These are phyloP conservation scores for Colostygia pectinataria DNA, from an alignment of 2,888 invertebrate genomes.

Conservation along the genomic window DNA sequence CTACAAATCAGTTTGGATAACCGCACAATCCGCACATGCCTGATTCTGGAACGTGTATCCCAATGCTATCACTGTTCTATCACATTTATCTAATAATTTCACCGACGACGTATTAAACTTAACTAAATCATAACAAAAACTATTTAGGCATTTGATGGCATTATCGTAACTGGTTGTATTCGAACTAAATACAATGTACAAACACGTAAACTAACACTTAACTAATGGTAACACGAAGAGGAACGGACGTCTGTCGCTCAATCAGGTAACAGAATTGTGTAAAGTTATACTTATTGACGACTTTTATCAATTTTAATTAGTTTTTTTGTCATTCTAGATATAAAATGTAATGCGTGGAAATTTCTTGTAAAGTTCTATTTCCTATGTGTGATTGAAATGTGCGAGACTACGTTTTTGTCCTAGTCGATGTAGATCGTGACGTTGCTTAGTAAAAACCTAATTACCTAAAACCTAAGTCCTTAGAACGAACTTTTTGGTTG, in stretches of 20 bases:
- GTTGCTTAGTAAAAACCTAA: constrained; percentile 55
- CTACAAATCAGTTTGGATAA: no score
- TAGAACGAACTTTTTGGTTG: constrained; percentile 83
- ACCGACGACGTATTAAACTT: constrained; percentile 60
- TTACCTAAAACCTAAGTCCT: constrained; percentile 79
- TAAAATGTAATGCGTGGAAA: background rate
- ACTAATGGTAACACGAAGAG: constrained; percentile 81
- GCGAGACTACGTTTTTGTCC: constrained; percentile 31
- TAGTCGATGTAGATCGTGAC: constrained; percentile 45
- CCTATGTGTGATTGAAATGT: constrained; percentile 32
- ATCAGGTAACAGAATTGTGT: constrained; percentile 75
- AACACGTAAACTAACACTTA: constrained; percentile 73
- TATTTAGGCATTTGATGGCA: constrained; percentile 83
- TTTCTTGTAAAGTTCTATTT: background rate
- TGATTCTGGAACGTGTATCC: constrained; percentile 34
- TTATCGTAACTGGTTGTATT: constrained; percentile 80
- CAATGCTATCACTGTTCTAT: constrained; percentile 72
- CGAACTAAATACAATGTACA: constrained; percentile 76
- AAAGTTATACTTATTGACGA: constrained; percentile 37
- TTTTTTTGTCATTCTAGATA: background rate
- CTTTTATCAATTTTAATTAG: no score
- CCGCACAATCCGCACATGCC: no score
- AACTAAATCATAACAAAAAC: constrained; percentile 65
- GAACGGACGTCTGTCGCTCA: constrained; percentile 77
- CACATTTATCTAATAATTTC: constrained; percentile 80